Conservation (phyloP, 2,797 vertebrate genomes). For the Gadopsis marmoratus region DNA sequence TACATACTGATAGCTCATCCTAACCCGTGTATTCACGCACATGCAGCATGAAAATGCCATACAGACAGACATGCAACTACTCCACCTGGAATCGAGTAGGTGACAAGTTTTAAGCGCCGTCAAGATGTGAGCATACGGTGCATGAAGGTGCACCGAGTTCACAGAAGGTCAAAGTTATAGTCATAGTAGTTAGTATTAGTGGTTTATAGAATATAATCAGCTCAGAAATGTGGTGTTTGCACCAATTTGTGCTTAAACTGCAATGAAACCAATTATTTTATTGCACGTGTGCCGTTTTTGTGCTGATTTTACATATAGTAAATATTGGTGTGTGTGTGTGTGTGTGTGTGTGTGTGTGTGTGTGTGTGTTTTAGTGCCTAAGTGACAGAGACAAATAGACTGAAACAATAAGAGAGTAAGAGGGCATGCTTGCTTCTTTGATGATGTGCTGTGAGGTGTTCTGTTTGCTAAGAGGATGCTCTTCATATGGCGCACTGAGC, state of each 20-base stretch:
- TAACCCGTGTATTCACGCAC: slow-evolving; percentile 46
- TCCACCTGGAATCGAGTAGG: neutral
- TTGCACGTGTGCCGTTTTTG: slow-evolving; percentile 48
- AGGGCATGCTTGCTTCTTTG: slow-evolving; percentile 21
- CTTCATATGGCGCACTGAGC: neutral
- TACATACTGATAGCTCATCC: slow-evolving; percentile 58
- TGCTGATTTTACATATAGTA: slow-evolving; percentile 43
- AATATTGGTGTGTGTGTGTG: slow-evolving; percentile 13
- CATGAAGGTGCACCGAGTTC: neutral
- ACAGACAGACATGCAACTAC: slow-evolving; percentile 4
- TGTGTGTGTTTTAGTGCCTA: neutral
- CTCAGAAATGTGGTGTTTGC: slow-evolving; percentile 40
- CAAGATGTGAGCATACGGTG: neutral
- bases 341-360: slow-evolving; percentile 4
- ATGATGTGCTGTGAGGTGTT: slow-evolving; percentile 22
- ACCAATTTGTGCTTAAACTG: slow-evolving; percentile 27
- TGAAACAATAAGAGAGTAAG: neutral
- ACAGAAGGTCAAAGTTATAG: slow-evolving; percentile 1
- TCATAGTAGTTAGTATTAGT: neutral
- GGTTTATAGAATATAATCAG: slow-evolving; percentile 1
- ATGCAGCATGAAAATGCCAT: slow-evolving; percentile 11
- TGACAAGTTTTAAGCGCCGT: neutral
- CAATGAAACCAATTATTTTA: slow-evolving; percentile 29
- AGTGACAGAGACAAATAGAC: slow-evolving; percentile 21
- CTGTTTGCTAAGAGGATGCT: slow-evolving; percentile 15